Percentiles rank a stretch among this genome's conserved stretches.
Conservation (phyloP, 2,113 vertebrate genomes). For the Oceanodroma tethys region DNA sequence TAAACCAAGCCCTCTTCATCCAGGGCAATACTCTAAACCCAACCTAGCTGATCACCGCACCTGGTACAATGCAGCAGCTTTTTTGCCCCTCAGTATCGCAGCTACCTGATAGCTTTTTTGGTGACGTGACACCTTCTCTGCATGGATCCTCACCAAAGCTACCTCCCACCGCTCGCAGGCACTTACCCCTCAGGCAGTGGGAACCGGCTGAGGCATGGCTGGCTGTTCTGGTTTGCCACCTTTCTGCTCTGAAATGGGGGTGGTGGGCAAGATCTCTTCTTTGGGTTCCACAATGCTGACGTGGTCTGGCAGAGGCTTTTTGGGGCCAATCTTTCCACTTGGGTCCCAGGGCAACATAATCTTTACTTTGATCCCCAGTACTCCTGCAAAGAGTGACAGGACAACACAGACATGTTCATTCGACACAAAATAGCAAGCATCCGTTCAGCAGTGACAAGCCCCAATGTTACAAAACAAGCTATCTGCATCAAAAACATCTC, state of each 20-base stretch:
- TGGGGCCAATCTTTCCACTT: constrained; percentile 96
- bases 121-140: neutral
- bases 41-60: neutral
- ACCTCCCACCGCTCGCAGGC: neutral
- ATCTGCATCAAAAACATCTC: neutral
- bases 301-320: constrained; percentile 97
- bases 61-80: neutral
- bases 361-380: constrained; percentile 98
- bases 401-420: neutral
- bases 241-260: constrained; percentile 97
- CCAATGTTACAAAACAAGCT: neutral
- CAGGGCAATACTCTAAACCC: neutral
- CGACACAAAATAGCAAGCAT: neutral
- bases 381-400: constrained; percentile 73
- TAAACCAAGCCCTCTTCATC: neutral
- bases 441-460: neutral
- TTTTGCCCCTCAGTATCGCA: neutral
- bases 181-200: constrained; percentile 86
- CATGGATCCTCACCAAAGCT: rapidly evolving
- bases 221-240: constrained; percentile 94
- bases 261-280: constrained; percentile 93
- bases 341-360: constrained; percentile 99
- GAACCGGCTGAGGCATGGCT: constrained; percentile 91
- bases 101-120: neutral
- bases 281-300: constrained; percentile 99